These are phyloP conservation scores for Muraenolepis orangiensis DNA, from an alignment of 2,797 vertebrate genomes.

Conservation along the genomic window DNA sequence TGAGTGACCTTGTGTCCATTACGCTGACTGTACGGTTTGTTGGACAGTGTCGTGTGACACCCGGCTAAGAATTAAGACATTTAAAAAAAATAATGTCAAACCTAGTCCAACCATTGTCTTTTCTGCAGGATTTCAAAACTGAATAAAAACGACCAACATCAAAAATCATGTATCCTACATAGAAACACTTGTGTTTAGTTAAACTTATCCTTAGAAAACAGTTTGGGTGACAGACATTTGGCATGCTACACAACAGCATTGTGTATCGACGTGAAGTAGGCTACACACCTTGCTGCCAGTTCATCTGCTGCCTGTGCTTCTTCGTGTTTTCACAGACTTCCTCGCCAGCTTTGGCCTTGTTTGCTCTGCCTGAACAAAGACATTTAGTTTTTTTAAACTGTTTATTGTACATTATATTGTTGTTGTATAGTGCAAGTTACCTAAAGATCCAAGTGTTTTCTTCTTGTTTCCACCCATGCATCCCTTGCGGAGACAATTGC, in stretches of 20 bases:
- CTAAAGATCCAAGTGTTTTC: constrained; percentile 25
- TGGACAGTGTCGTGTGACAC: background rate
- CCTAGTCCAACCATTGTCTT: background rate
- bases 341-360: constrained; percentile 8
- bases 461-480: background rate
- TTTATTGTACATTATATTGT: background rate
- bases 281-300: constrained; percentile 38
- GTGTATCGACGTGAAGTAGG: background rate
- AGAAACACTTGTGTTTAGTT: background rate
- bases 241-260: background rate
- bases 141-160: background rate
- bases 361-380: constrained; percentile 12
- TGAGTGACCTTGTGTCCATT: background rate
- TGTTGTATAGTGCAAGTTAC: constrained; percentile 21
- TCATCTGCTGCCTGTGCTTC: constrained; percentile 29
- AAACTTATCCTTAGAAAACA: background rate
- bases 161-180: background rate
- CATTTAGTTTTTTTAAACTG: background rate
- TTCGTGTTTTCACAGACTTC: constrained; percentile 9
- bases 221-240: background rate
- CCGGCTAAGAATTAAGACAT: constrained; percentile 1
- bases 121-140: background rate
- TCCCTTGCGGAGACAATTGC: background rate
- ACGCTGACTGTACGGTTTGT: constrained; percentile 6
- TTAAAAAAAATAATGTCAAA: background rate